phyloP scores from a whole-genome alignment of 2,888 invertebrate genomes.

The Pachymerium ferrugineum region DNA sequence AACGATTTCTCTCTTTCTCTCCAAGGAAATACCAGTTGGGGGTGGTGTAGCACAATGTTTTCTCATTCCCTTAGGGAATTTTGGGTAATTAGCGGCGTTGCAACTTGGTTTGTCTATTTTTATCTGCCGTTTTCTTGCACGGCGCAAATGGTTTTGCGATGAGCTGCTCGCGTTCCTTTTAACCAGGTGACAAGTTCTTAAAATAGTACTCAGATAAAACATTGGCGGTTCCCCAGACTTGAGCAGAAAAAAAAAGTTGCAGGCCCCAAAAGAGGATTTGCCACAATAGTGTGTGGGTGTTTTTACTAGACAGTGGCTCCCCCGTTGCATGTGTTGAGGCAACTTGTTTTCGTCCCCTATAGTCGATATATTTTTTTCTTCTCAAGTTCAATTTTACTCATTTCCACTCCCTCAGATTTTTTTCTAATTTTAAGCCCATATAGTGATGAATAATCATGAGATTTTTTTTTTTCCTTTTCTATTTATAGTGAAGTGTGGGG shows the following conservation, averaged over 20 bases:
- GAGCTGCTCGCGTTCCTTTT: slow-evolving; percentile 6
- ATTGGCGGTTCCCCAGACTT: slow-evolving; percentile 18
- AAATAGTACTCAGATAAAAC: not conserved
- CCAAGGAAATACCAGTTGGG: not conserved
- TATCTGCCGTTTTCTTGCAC: not conserved
- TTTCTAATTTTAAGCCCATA: not conserved
- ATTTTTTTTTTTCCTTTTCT: not conserved
- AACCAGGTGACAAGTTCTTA: slow-evolving; percentile 21
- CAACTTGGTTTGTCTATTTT: slow-evolving; percentile 15
- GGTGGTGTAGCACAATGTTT: not conserved
- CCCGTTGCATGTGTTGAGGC: slow-evolving; percentile 18
- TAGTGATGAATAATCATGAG: not conserved
- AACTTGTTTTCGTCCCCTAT: slow-evolving; percentile 9
- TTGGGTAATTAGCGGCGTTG: slow-evolving; percentile 8
- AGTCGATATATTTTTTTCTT: not conserved
- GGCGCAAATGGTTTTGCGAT: slow-evolving; percentile 18
- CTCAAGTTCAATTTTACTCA: not conserved
- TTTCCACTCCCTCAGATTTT: not conserved
- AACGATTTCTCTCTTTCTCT: too few species aligned
- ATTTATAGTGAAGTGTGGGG: not conserved
- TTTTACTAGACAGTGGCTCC: slow-evolving; percentile 21
- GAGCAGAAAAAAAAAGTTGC: not conserved
- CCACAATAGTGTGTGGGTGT: not conserved
- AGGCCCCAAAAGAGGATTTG: slow-evolving; percentile 18
- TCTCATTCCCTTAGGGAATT: not conserved